Conservation (phyloP, 2,113 vertebrate species). For the Pongo pygmaeus region DNA sequence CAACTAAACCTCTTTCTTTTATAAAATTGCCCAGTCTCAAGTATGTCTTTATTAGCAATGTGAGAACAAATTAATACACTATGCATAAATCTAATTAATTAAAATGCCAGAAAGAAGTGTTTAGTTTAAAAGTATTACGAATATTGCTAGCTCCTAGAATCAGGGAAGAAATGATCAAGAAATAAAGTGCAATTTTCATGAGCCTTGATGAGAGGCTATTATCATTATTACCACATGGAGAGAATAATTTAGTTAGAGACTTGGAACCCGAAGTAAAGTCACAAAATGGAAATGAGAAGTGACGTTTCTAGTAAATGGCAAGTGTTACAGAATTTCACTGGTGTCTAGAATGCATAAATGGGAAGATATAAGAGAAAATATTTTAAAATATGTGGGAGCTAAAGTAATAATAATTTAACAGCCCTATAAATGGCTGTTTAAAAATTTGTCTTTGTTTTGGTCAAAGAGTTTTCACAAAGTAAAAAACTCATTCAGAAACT, state of each 20-base stretch:
- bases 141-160: neutral
- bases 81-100: neutral
- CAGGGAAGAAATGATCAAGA: neutral
- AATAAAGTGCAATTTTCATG: neutral
- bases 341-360: neutral
- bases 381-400: neutral
- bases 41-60: no score
- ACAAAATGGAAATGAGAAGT: neutral
- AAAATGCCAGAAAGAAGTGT: neutral
- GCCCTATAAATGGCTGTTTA: neutral
- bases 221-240: neutral
- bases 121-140: neutral
- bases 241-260: neutral
- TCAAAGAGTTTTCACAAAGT: neutral
- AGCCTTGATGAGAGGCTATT: neutral
- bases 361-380: neutral
- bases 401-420: neutral
- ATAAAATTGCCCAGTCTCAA: no score
- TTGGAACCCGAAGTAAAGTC: neutral
- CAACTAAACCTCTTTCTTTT: no score
- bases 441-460: conserved; percentile 2
- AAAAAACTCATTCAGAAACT: neutral
- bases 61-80: neutral
- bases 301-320: neutral
- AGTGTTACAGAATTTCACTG: neutral